Conservation (phyloP, 2,888 invertebrate species). For the Rhagium mordax region DNA sequence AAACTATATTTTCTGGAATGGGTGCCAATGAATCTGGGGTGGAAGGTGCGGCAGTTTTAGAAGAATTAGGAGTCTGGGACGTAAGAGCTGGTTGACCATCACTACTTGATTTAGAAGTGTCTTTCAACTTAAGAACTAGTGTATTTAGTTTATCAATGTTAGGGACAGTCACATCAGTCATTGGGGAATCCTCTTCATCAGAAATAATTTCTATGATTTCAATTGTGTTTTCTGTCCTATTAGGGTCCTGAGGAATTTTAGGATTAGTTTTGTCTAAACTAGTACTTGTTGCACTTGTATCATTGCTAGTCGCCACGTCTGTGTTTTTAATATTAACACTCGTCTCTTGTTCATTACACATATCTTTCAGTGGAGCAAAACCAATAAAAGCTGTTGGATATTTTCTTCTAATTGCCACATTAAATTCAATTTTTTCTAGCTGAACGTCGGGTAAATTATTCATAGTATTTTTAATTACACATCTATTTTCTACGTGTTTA, state of each 20-base stretch:
- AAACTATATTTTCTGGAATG: slow-evolving; percentile 18
- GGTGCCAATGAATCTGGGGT: neutral
- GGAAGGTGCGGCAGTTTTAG: neutral
- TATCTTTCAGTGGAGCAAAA: slow-evolving; percentile 14
- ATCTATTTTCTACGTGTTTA: slow-evolving; percentile 49
- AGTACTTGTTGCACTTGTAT: neutral
- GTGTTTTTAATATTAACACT: neutral
- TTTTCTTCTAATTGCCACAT: slow-evolving; percentile 41
- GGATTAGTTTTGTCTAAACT: neutral
- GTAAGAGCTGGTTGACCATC: neutral
- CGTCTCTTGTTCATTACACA: neutral
- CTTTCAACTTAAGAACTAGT: no score
- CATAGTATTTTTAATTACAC: slow-evolving; percentile 50
- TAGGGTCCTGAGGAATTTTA: neutral
- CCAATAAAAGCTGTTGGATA: slow-evolving; percentile 46
- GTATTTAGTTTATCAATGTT: neutral
- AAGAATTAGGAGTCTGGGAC: neutral
- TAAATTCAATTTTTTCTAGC: slow-evolving; percentile 50
- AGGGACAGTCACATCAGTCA: neutral
- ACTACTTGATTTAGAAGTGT: neutral
- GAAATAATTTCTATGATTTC: slow-evolving; percentile 43
- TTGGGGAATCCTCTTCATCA: slow-evolving; percentile 38
- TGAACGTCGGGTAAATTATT: slow-evolving; percentile 43
- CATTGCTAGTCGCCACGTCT: neutral
- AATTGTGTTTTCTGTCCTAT: neutral